Percentiles rank a stretch among this genome's conserved stretches.
phyloP scores from a whole-genome alignment of 2,888 invertebrate genomes.

The Callimorpha dominula region DNA sequence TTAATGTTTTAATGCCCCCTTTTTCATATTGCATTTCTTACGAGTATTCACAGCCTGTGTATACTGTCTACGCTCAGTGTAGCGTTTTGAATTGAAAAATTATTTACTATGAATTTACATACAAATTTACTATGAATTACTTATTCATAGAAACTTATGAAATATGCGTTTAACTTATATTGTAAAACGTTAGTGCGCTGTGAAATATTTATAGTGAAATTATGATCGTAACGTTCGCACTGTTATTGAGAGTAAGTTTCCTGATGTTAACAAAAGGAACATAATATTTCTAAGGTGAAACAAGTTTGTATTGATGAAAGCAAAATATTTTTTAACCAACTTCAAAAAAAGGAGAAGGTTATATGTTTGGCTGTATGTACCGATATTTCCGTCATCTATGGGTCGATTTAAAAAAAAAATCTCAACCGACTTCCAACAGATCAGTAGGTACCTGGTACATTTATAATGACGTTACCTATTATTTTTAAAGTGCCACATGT shows the following conservation, averaged over 20 bases:
- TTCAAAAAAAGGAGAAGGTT: too few species aligned
- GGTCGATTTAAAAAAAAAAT: too few species aligned
- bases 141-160: conserved; percentile 65
- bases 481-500: too few species aligned
- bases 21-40: conserved; percentile 38
- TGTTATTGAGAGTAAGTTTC: conserved; percentile 23
- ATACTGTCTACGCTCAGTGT: conserved; percentile 14
- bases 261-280: not conserved
- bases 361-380: too few species aligned
- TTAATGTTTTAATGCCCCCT: conserved; percentile 45
- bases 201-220: conserved; percentile 49
- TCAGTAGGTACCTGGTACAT: too few species aligned
- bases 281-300: not conserved
- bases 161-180: conserved; percentile 53
- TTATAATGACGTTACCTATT: too few species aligned
- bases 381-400: too few species aligned
- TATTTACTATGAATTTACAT: conserved; percentile 62
- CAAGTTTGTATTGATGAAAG: not conserved
- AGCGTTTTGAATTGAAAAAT: conserved; percentile 41
- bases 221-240: conserved; percentile 35
- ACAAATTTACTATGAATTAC: conserved; percentile 62
- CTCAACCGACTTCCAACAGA: too few species aligned
- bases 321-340: not conserved
- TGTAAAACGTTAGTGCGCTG: conserved; percentile 52
- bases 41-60: conserved; percentile 14